Percentiles rank a stretch among this genome's conserved stretches.
Evolutionary conservation across 1,140 invertebrate genomes (phyloP).

Genomic region (Chrysomallon squamiferum): DNA sequence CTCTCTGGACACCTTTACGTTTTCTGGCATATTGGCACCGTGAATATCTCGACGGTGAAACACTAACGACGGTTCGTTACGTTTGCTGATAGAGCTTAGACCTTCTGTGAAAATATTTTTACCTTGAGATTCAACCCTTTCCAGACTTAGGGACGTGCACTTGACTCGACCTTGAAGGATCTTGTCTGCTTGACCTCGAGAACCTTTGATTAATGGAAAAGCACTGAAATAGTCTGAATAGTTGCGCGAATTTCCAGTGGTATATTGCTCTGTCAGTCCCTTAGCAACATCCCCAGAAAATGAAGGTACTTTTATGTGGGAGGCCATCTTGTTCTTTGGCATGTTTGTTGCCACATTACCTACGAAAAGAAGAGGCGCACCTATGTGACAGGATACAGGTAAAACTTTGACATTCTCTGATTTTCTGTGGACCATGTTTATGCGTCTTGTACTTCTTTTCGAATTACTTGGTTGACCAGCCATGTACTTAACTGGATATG

Average conservation of each 20-base stretch:
- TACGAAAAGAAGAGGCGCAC: too few species aligned
- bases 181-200: too few species aligned
- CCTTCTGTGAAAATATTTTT: neutral
- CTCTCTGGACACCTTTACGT: neutral
- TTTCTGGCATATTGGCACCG: constrained; percentile 3
- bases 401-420: too few species aligned
- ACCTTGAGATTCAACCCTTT: neutral
- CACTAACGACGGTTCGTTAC: neutral
- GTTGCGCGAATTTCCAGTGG: neutral
- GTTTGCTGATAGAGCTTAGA: neutral
- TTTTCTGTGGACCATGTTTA: too few species aligned
- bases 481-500: too few species aligned
- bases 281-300: neutral
- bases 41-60: neutral
- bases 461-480: too few species aligned
- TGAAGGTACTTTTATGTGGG: neutral
- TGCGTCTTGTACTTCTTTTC: too few species aligned
- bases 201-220: too few species aligned
- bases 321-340: too few species aligned
- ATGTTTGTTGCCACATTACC: too few species aligned
- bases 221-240: too few species aligned
- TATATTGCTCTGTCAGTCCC: neutral
- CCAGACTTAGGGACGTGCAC: neutral
- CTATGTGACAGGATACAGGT: too few species aligned
- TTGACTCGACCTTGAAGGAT: neutral